A percentile compares a stretch with the other conserved stretches of the same genome.
Evolutionary conservation across 2,113 vertebrate genomes (phyloP).

Genomic region (Pluvianellus socialis): DNA sequence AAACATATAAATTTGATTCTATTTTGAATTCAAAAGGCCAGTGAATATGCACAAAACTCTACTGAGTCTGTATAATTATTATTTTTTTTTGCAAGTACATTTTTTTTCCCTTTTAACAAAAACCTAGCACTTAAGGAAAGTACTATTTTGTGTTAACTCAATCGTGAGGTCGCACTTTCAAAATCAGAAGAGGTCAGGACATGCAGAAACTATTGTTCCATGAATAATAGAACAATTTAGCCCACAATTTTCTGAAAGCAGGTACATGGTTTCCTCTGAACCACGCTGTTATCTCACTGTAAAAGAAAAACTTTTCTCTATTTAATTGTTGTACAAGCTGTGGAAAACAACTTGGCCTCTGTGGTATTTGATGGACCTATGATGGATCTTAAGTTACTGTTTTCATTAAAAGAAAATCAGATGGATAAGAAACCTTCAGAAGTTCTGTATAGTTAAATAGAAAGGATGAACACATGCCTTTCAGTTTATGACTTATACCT

Average conservation of each 20-base stretch:
- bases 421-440: constrained; percentile 10
- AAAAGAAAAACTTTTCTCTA: neutral
- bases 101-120: too few relatives aligned
- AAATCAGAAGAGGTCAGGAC: too few relatives aligned
- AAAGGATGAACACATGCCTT: constrained; percentile 6
- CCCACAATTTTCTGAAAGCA: neutral
- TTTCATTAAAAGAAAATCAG: constrained; percentile 25
- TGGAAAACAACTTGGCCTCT: neutral
- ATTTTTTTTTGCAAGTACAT: too few relatives aligned
- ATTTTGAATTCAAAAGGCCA: neutral
- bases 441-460: neutral
- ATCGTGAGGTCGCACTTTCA: too few relatives aligned
- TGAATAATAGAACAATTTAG: too few relatives aligned
- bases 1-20: neutral
- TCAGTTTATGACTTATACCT: neutral
- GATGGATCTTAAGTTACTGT: neutral
- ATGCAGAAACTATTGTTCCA: too few relatives aligned
- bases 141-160: too few relatives aligned
- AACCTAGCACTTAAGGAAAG: too few relatives aligned
- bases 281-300: neutral
- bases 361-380: neutral
- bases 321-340: neutral
- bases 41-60: neutral
- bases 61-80: neutral
- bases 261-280: neutral